Evolutionary conservation across 2,888 invertebrate species (phyloP), one percentile per base, ranked within the genome.

Genomic region (Caenorhabditis zanzibari): DNA sequence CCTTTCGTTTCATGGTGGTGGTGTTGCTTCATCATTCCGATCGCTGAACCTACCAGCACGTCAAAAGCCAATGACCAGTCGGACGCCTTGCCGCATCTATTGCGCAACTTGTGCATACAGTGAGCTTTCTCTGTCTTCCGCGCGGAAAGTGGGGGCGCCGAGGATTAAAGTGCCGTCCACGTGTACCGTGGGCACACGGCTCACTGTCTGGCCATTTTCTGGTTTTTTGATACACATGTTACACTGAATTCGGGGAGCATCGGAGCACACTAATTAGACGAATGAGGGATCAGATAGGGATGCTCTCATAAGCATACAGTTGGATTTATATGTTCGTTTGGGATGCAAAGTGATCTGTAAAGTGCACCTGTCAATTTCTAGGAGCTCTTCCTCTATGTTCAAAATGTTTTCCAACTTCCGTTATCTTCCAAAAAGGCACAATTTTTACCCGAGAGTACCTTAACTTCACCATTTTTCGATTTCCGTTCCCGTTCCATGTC

Each of bases 1-100:
- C 35, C 72, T 72, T 80, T 80, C 64, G 71, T 58, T 79, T 54
- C 24, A 24, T 19, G n/a, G n/a, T n/a, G n/a, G 7, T 52, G n/a
- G 26, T 19, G 28, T 56, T 72, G 49, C 38, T 44, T 58, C 44
- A 32, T 54, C 49, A 0, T 19, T 54, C 22, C 79, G 71, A 69
- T 77, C 61, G 41, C 79, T 71, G 63, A 61, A 79, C 79, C 71
- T 54, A 32, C 54, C 54, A 16, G 49, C 52, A 54, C 71, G 61
- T 71, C 63, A 69, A 76, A 69, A 76, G 76, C 59, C 77, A 77
- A 71, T 77, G 77, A 77, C 77, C 77, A 77, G 77, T 77, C 76
- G 58, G n/a, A n/a, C 19, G 58, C 26, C 12, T 54, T 52, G 59
- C 61, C 49, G 52, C 61, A 35, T 58, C 75, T 49, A 71, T 77